These are phyloP conservation scores for Crotophaga sulcirostris DNA, from an alignment of 2,113 vertebrate genomes.

Conservation along the genomic window DNA sequence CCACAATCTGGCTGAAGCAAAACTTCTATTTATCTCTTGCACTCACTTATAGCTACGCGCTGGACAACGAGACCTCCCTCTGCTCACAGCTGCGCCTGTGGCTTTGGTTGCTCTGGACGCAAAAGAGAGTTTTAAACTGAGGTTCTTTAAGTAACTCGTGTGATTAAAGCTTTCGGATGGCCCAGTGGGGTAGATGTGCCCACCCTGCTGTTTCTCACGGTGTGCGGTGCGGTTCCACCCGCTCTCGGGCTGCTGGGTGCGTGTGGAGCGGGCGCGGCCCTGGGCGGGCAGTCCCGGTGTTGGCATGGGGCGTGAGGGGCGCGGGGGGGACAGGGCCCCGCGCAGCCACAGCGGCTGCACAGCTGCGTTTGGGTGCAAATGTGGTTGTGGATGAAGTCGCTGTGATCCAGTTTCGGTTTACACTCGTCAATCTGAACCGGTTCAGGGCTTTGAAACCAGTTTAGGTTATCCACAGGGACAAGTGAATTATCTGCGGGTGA, in stretches of 20 bases:
- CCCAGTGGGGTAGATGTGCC: not conserved
- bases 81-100: not conserved
- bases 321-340: too few relatives aligned
- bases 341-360: too few relatives aligned
- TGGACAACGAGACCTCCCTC: not conserved
- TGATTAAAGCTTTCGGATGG: not conserved
- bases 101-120: not conserved
- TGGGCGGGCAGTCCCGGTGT: too few relatives aligned
- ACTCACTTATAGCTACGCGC: rapidly evolving
- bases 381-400: not conserved
- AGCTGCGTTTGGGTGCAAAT: not conserved
- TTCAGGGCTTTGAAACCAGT: not conserved
- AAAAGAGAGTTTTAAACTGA: not conserved
- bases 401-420: not conserved
- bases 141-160: not conserved
- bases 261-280: too few relatives aligned
- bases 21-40: too few relatives aligned
- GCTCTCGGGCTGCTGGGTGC: too few relatives aligned
- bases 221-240: too few relatives aligned
- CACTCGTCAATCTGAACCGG: not conserved
- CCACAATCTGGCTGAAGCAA: too few relatives aligned
- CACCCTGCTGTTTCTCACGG: too few relatives aligned
- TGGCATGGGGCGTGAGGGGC: too few relatives aligned
- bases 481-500: not conserved
- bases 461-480: not conserved